A percentile compares a stretch with the other conserved stretches of the same genome.
Evolutionary conservation across 1,140 invertebrate species (phyloP).

Genomic region (Sitobion miscanthi): DNA sequence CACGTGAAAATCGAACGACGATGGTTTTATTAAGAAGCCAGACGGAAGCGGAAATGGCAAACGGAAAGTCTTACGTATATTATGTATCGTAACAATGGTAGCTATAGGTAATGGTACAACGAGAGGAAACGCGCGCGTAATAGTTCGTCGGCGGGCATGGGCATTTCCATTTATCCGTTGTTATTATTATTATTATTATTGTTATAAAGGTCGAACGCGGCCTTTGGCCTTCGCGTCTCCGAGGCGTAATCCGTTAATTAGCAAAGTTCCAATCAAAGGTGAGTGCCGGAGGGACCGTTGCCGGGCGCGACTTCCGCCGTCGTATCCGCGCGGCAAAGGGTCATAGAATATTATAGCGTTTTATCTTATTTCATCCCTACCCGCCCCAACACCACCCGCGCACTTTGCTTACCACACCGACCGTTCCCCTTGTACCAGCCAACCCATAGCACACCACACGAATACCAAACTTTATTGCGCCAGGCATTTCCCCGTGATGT

Average conservation of each 20-base stretch:
- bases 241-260: slow-evolving; percentile 52
- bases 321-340: background rate
- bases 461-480: background rate
- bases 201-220: background rate
- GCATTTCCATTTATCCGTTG: background rate
- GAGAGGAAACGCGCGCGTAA: background rate
- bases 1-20: background rate
- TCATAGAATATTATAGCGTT: background rate
- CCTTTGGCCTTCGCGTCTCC: background rate
- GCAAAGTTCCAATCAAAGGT: slow-evolving; percentile 53
- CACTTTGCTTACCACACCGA: background rate
- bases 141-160: background rate
- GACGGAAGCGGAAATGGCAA: background rate
- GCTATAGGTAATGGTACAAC: background rate
- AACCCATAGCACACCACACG: background rate
- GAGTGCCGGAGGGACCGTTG: background rate
- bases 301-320: background rate
- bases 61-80: background rate
- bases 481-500: background rate
- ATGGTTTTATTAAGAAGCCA: background rate
- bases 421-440: background rate
- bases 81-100: background rate
- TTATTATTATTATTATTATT: slow-evolving; percentile 23
- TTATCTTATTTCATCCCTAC: background rate
- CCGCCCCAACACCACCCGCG: too few species aligned